Percentiles rank a stretch among this genome's conserved stretches.
Evolutionary conservation across 2,888 invertebrate species (phyloP).

Genomic region (Blera fallax): DNA sequence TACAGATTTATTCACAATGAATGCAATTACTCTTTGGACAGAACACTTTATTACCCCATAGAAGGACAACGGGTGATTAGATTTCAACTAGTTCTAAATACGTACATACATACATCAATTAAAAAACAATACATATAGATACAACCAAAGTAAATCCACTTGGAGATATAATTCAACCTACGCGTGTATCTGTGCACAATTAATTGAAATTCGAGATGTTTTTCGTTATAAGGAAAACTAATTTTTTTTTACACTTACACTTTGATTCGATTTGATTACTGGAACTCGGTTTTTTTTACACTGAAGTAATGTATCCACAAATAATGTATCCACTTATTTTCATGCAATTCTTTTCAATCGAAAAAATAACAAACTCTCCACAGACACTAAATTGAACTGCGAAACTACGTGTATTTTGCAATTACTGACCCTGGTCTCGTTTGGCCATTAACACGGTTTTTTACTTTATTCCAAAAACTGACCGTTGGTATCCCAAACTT

Average conservation of each 20-base stretch:
- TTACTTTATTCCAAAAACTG: slow-evolving; percentile 20
- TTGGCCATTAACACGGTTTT: slow-evolving; percentile 64
- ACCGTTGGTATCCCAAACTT: slow-evolving; percentile 22
- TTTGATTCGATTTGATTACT: slow-evolving; percentile 16
- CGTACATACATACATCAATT: neutral
- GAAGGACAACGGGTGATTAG: slow-evolving; percentile 24
- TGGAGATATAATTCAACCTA: neutral
- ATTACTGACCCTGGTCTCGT: slow-evolving; percentile 68
- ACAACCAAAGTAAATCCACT: neutral
- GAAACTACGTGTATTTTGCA: slow-evolving; percentile 39
- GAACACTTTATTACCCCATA: slow-evolving; percentile 27
- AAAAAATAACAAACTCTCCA: neutral
- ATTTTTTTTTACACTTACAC: slow-evolving; percentile 45
- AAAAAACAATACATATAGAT: neutral
- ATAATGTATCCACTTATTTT: slow-evolving; percentile 34
- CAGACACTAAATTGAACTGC: slow-evolving; percentile 14
- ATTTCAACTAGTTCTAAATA: neutral
- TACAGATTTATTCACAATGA: slow-evolving; percentile 2
- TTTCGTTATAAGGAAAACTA: neutral
- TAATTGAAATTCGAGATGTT: slow-evolving; percentile 9
- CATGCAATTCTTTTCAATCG: neutral
- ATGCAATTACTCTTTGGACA: neutral
- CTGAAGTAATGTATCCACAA: slow-evolving; percentile 59
- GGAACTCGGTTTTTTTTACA: slow-evolving; percentile 14
- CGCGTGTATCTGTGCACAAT: slow-evolving; percentile 46